These are phyloP conservation scores for Taurulus bubalis DNA, from an alignment of 2,113 vertebrate species.

Conservation along the genomic window DNA sequence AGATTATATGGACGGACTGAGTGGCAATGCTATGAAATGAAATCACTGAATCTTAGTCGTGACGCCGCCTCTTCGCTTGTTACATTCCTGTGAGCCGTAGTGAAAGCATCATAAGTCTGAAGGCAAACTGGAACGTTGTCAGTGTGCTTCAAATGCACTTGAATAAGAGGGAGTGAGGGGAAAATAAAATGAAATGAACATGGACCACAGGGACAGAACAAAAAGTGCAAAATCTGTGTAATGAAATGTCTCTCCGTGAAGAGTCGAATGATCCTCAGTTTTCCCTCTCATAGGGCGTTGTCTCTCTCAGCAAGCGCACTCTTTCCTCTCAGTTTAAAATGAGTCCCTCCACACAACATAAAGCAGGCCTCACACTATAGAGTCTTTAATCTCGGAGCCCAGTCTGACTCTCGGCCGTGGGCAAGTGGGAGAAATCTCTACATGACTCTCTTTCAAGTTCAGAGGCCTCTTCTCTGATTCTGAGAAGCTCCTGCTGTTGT, in stretches of 20 bases:
- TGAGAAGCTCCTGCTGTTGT: slow-evolving; percentile 84
- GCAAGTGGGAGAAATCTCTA: slow-evolving; percentile 90
- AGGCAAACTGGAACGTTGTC: slow-evolving; percentile 62
- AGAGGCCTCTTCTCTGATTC: slow-evolving; percentile 91
- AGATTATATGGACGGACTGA: slow-evolving; percentile 71
- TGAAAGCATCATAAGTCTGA: slow-evolving; percentile 61
- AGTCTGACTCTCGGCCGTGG: slow-evolving; percentile 93
- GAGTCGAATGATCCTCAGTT: slow-evolving; percentile 51
- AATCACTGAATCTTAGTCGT: slow-evolving; percentile 17
- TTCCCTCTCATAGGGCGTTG: slow-evolving; percentile 42
- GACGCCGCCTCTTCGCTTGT: slow-evolving; percentile 22
- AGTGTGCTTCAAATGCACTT: slow-evolving; percentile 56
- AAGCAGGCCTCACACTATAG: slow-evolving; percentile 87
- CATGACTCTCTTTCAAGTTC: slow-evolving; percentile 88
- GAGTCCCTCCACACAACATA: slow-evolving; percentile 38
- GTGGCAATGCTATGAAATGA: slow-evolving; percentile 48
- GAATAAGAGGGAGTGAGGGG: slow-evolving; percentile 58
- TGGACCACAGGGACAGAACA: slow-evolving; percentile 69
- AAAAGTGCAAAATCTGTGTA: slow-evolving; percentile 78
- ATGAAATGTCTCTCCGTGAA: slow-evolving; percentile 66
- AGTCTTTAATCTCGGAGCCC: slow-evolving; percentile 97
- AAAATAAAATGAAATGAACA: slow-evolving; percentile 63
- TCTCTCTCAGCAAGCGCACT: slow-evolving; percentile 64
- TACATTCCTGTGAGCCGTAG: slow-evolving; percentile 65
- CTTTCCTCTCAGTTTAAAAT: slow-evolving; percentile 44